Base-by-base conservation (phyloP, 2,113 vertebrate genomes). In the Halichoerus grypus region DNA sequence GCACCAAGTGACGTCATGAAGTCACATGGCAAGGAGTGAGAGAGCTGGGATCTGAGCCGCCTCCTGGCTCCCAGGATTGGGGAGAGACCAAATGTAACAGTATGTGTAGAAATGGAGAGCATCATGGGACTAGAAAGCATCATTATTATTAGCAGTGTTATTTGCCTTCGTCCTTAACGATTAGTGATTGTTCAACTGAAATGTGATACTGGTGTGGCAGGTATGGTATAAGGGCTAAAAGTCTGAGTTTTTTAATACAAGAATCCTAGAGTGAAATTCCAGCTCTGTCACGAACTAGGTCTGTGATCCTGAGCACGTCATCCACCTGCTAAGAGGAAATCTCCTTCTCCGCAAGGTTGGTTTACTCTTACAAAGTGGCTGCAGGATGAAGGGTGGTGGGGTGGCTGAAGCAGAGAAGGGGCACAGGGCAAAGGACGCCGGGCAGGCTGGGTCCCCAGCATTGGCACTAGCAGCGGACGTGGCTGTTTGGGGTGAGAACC, bases 241-340 rank as follows among this genome's bases (percentile, higher is more conserved):
- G 9, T n/a, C 59, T 39, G 11, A 92, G 18, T 51, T 86, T 79
- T 49, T 0, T 53, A 72, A 86, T 57, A 33, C 15, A 89, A 94
- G 72, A 94, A 83, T 82, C 10, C 42, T 67, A 31, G 8, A 63
- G 14, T 65, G 12, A 87, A 92, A 95, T 46, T 74, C 14, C 22
- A 85, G 72, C 57, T 88, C 49, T 39, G 63, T 91, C n/a, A 33
- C 12, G 13, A 93, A 69, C 21, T 57, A 87, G n/a, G 22, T 79
- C 8, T 24, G 9, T 90, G 53, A 84, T 69, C 57, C 87, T 90
- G 83, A 67, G 36, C 36, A 72, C 83, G 61, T 94, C 61, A 74
- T 39, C 81, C 72, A 55, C 28, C 31, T 89, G 24, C 21, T 87
- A 21, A 51, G 49, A 90, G 61, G 83, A 89, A 92, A 92, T 79